Base-by-base conservation (phyloP, 1,140 invertebrate genomes). In the Probaryconus sp. region DNA sequence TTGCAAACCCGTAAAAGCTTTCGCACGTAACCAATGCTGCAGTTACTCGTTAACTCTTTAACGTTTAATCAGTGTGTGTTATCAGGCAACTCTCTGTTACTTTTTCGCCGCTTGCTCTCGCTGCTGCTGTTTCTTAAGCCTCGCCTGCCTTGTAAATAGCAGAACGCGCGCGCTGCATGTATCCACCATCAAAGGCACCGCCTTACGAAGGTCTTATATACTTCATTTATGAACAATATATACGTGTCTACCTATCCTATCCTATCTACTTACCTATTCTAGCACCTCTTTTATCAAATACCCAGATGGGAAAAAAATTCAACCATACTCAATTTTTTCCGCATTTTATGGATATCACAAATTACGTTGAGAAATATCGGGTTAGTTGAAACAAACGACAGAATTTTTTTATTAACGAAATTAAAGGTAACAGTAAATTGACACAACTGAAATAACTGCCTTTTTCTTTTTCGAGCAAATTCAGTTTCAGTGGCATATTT, bases 221-320 rank as follows among this genome's bases (percentile, higher is more conserved):
- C 76, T 85, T 83, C 81, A 85, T 85, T 85, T 84, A 85, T 81
- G 80, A 84, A 84, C 81, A 78, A 84, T 84, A 84, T 80, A 82
- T 71, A 77, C 26, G 11, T n/a, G n/a, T 33, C 67, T 43, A 67
- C 42, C 68, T 78, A 18, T n/a, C n/a, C n/a, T n/a, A n/a, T n/a
- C 26, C 64, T 45, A 61, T 21, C 61, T 40, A 72, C 61, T 63
- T 76, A 80, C 73, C 77, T 79, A 79, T 83, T 83, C 78, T 77
- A 73, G 35, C 80, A 83, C 81, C 74, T 81, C 47, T 69, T 53
- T 48, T 24, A 31, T 67, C 31, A 51, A 63, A 40, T 33, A 63
- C 38, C 26, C 3, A 13, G 10, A 18, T 3, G 31, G 11, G 47
- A 42, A 10, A 45, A 21, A 47, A 48, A 4, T 48, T 37, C 16